Evolutionary conservation across 2,888 invertebrate species (phyloP).

Genomic region (Hyles lineata): DNA sequence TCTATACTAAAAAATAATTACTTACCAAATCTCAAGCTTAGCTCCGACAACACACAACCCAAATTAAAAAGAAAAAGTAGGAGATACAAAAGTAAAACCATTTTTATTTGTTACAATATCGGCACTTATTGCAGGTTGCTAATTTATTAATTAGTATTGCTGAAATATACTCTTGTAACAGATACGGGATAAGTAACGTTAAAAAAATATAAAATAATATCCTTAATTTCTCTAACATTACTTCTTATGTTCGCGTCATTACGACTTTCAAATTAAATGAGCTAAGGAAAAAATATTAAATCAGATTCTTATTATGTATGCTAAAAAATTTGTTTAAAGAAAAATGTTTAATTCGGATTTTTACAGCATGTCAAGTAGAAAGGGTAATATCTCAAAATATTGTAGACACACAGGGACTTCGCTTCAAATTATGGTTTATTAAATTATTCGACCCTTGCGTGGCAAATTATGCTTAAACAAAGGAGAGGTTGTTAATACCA

Average conservation of each 20-base stretch:
- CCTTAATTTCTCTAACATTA: slow-evolving; percentile 72
- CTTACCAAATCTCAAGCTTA: slow-evolving; percentile 75
- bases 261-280: not conserved
- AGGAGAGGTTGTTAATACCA: slow-evolving; percentile 47
- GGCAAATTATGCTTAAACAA: slow-evolving; percentile 60
- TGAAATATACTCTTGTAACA: slow-evolving; percentile 77
- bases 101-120: slow-evolving; percentile 54
- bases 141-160: slow-evolving; percentile 72
- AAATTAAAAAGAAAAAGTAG: slow-evolving; percentile 62
- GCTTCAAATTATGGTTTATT: slow-evolving; percentile 21
- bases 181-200: slow-evolving; percentile 71
- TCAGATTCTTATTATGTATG: not conserved
- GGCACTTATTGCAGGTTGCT: slow-evolving; percentile 57
- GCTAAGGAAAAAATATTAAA: slow-evolving; percentile 3
- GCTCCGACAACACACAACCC: slow-evolving; percentile 65
- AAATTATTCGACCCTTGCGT: slow-evolving; percentile 43
- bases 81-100: slow-evolving; percentile 57
- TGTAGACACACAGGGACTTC: not conserved
- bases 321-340: not conserved
- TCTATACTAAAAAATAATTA: slow-evolving; percentile 30
- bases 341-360: not conserved
- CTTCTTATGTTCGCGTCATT: slow-evolving; percentile 36
- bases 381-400: slow-evolving; percentile 2
- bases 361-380: slow-evolving; percentile 12
- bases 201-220: slow-evolving; percentile 73